Evolutionary conservation across 2,888 invertebrate species (phyloP).

Genomic region (Limnephilus rhombicus): DNA sequence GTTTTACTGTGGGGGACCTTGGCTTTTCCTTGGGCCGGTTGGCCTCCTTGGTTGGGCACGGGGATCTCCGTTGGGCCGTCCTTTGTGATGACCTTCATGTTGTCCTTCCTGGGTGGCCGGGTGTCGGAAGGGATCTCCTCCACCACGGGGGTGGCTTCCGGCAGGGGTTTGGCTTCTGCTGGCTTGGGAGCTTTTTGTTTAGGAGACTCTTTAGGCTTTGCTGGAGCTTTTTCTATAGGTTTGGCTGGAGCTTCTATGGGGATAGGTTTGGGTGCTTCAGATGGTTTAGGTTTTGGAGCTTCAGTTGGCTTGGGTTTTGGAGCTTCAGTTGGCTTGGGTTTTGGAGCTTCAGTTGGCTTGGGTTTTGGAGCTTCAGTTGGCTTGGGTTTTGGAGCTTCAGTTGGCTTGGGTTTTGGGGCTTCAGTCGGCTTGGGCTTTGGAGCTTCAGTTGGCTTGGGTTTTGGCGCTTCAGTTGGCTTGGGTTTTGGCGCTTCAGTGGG

Average conservation of each 20-base stretch:
- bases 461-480: constrained; percentile 66
- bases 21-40: constrained; percentile 29
- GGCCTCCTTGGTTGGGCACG: constrained; percentile 68
- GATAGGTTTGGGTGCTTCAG: constrained; percentile 68
- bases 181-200: constrained; percentile 66
- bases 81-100: constrained; percentile 80
- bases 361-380: constrained; percentile 65
- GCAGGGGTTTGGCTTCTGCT: constrained; percentile 56
- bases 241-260: constrained; percentile 66
- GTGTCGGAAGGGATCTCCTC: constrained; percentile 79
- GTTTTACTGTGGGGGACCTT: constrained; percentile 55
- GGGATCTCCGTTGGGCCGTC: constrained; percentile 77
- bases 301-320: constrained; percentile 67
- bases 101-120: constrained; percentile 76
- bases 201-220: constrained; percentile 40
- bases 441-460: constrained; percentile 65
- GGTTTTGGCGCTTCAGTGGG: constrained; percentile 66
- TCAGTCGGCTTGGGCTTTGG: constrained; percentile 63
- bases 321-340: constrained; percentile 65
- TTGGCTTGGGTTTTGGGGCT: constrained; percentile 66
- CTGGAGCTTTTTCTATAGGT: constrained; percentile 66
- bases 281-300: constrained; percentile 63
- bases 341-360: constrained; percentile 66
- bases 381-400: constrained; percentile 66
- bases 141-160: constrained; percentile 73